phyloP scores from a whole-genome alignment of 2,113 vertebrate species.

The Bostrychus sinensis region DNA sequence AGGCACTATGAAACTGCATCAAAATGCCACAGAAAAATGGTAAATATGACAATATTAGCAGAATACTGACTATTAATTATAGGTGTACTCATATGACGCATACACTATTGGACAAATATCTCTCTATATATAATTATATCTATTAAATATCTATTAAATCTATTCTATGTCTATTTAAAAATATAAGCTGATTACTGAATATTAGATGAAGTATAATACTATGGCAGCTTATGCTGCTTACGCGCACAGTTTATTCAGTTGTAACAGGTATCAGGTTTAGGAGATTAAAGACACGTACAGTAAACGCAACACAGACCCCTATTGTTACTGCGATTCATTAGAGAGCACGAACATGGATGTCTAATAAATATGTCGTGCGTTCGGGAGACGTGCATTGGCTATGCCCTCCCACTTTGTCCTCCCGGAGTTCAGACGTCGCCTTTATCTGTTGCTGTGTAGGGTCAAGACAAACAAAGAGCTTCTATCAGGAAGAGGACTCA shows the following conservation, averaged over 20 bases:
- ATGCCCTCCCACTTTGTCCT: slow-evolving; percentile 52
- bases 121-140: too few species aligned
- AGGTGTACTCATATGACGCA: not conserved
- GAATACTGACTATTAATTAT: not conserved
- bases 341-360: slow-evolving; percentile 13
- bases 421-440: slow-evolving; percentile 48
- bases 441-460: slow-evolving; percentile 40
- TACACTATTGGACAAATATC: not conserved
- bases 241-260: not conserved
- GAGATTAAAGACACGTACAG: not conserved
- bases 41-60: not conserved
- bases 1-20: not conserved
- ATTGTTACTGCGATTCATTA: not conserved
- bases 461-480: slow-evolving; percentile 48
- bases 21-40: not conserved
- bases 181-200: too few species aligned
- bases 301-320: not conserved
- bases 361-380: slow-evolving; percentile 16
- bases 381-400: slow-evolving; percentile 24
- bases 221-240: not conserved
- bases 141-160: too few species aligned
- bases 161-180: not conserved
- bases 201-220: too few species aligned
- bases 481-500: slow-evolving; percentile 50
- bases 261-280: slow-evolving; percentile 5